Evolutionary conservation across 2,797 vertebrate species (phyloP), one percentile per base, ranked within the genome.

Genomic region (Bovichtus diacanthus): DNA sequence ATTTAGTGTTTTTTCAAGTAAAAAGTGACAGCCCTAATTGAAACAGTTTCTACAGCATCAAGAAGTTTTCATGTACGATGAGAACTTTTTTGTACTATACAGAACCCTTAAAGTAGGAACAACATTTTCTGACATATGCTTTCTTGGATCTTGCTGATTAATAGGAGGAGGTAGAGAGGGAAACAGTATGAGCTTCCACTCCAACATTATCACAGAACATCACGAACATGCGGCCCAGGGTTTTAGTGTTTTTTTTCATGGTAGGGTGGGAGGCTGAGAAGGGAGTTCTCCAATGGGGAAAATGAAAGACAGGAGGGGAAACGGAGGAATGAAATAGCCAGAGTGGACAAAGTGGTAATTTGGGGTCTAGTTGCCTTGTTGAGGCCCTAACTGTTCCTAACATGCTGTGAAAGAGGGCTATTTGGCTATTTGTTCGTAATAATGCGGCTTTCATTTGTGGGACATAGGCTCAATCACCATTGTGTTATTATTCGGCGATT

Each of bases 271-370:
- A 86, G 80, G 59, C 68, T 70, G 74, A 87, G 83, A 84, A 62
- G 72, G 66, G 85, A 74, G 81, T 84, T 87, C 60, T 76, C 68
- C 13, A 6, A 39, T 64, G 69, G 23, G 36, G 74, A 77, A 86
- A 87, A 93, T 91, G 87, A 93, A 90, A 91, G 83, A 72, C 83
- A 70, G 23, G 54, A 58, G 47, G 39, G 58, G 67, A 49, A 56
- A 43, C 11, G 16, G 59, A 49, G 79, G 76, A 70, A 69, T 70
- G 71, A 74, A 76, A 44, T 43, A 64, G 31, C 44, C 46, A 0
- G 7, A 76, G 73, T 1, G 0, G 44, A 51, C 68, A 3, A 59
- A 76, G 69, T 76, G 83, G 73, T 90, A 90, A 91, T 90, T 90
- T 90, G 55, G 58, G 73, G 81, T 81, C 80, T 76, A 78, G 80